These are phyloP conservation scores for Brotula barbata DNA, from an alignment of 2,797 vertebrate species.

Conservation along the genomic window DNA sequence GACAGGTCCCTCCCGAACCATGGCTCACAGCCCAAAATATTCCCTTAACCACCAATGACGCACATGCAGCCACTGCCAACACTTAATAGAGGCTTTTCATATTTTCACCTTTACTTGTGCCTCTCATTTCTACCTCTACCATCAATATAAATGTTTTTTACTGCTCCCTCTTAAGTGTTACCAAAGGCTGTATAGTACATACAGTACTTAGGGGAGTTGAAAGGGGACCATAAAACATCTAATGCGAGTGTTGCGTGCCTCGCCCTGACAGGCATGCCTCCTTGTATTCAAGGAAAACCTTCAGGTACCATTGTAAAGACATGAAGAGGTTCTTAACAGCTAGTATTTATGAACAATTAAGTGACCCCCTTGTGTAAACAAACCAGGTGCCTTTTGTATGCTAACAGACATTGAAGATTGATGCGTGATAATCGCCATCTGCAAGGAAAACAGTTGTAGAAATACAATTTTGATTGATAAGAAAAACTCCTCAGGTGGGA, in stretches of 20 bases:
- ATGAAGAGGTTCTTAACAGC: slow-evolving; percentile 52
- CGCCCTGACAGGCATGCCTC: slow-evolving; percentile 64
- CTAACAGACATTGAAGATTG: slow-evolving; percentile 44
- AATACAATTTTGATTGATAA: slow-evolving; percentile 38
- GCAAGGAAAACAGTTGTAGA: slow-evolving; percentile 44
- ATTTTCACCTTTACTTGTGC: slow-evolving; percentile 61
- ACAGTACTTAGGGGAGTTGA: slow-evolving; percentile 61
- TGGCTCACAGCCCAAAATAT: slow-evolving; percentile 70
- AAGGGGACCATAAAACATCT: slow-evolving; percentile 64
- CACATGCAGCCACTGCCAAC: slow-evolving; percentile 71
- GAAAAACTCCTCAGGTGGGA: slow-evolving; percentile 21
- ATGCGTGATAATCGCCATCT: slow-evolving; percentile 46
- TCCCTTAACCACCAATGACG: slow-evolving; percentile 78
- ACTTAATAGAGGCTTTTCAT: slow-evolving; percentile 76
- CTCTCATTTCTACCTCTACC: slow-evolving; percentile 71
- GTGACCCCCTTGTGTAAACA: slow-evolving; percentile 64
- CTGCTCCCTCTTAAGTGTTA: slow-evolving; percentile 53
- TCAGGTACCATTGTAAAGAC: slow-evolving; percentile 56
- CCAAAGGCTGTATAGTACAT: slow-evolving; percentile 53
- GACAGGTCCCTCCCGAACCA: slow-evolving; percentile 72
- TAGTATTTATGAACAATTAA: slow-evolving; percentile 66
- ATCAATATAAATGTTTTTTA: slow-evolving; percentile 56
- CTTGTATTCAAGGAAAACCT: slow-evolving; percentile 59
- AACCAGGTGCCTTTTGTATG: slow-evolving; percentile 36
- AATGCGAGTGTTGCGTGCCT: slow-evolving; percentile 63